Conservation (phyloP, 2,888 invertebrate species). For the Drepana falcataria region DNA sequence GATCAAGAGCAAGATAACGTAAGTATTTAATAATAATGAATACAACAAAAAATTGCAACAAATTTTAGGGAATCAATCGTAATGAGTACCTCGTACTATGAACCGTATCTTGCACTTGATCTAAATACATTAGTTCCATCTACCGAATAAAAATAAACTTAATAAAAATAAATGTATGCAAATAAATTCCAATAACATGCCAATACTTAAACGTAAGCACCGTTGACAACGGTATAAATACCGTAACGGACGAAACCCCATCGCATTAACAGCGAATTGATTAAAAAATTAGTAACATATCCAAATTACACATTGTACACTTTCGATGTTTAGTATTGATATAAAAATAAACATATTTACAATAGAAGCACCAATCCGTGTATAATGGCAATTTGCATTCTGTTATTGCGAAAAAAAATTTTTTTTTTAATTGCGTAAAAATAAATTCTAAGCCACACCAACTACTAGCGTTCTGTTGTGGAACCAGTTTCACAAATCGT, state of each 20-base stretch:
- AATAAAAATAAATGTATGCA: slow-evolving; percentile 42
- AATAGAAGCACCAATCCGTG: slow-evolving; percentile 28
- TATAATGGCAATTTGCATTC: slow-evolving; percentile 31
- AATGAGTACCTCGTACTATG: slow-evolving; percentile 7
- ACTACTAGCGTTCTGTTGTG: slow-evolving; percentile 45
- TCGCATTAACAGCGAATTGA: slow-evolving; percentile 17
- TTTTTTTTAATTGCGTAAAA: slow-evolving; percentile 33
- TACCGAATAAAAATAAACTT: slow-evolving; percentile 47
- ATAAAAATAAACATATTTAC: slow-evolving; percentile 17
- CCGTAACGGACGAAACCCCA: slow-evolving; percentile 7
- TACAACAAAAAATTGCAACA: too few relatives aligned
- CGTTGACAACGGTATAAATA: slow-evolving; percentile 15
- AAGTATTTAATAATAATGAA: not conserved
- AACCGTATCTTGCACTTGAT: slow-evolving; percentile 54
- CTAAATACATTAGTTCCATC: slow-evolving; percentile 44
- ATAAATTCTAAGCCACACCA: slow-evolving; percentile 62
- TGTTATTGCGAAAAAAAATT: slow-evolving; percentile 30
- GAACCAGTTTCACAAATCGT: slow-evolving; percentile 36
- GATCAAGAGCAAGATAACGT: slow-evolving; percentile 57
- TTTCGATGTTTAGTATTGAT: slow-evolving; percentile 27
- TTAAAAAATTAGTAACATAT: slow-evolving; percentile 21
- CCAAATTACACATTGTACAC: slow-evolving; percentile 38
- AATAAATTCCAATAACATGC: slow-evolving; percentile 60
- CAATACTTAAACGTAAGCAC: slow-evolving; percentile 30
- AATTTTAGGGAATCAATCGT: too few relatives aligned